phyloP scores from a whole-genome alignment of 2,888 invertebrate genomes.

The Stenichneumon culpator region DNA sequence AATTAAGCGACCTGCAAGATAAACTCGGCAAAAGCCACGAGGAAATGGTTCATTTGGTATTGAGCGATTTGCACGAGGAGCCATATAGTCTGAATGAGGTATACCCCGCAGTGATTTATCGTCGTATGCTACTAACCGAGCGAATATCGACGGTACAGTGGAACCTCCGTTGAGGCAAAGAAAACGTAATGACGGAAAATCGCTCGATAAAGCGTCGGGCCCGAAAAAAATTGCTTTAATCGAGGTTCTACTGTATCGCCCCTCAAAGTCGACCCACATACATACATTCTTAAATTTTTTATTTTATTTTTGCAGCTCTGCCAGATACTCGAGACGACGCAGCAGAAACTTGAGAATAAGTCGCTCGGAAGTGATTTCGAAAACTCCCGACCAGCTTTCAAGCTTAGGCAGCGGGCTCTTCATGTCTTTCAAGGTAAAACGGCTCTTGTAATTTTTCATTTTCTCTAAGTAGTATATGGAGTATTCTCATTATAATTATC shows the following conservation, averaged over 20 bases:
- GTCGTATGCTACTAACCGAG: neutral
- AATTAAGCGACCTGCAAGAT: constrained; percentile 92
- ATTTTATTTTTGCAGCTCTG: constrained; percentile 81
- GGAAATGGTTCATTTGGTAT: constrained; percentile 90
- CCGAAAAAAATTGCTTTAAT: neutral
- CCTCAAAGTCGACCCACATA: constrained; percentile 14
- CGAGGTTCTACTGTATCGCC: constrained; percentile 14
- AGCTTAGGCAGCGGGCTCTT: constrained; percentile 93
- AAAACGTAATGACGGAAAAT: neutral
- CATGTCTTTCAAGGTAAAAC: constrained; percentile 93
- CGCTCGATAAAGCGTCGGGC: neutral
- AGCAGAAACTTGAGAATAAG: constrained; percentile 88
- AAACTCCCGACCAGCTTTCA: constrained; percentile 88
- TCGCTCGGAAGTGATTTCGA: constrained; percentile 89
- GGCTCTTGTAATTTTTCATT: neutral
- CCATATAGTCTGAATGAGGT: constrained; percentile 91
- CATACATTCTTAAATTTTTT: constrained; percentile 25
- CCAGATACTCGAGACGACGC: constrained; percentile 87
- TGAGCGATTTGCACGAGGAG: constrained; percentile 88
- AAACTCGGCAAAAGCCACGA: constrained; percentile 86
- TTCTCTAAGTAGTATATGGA: neutral
- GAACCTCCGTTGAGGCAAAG: neutral
- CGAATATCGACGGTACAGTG: neutral
- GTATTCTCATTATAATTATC: neutral
- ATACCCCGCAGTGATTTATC: constrained; percentile 18